These are phyloP conservation scores for Pseudomyrmex flavicornis DNA, from an alignment of 1,140 invertebrate species.

Conservation along the genomic window DNA sequence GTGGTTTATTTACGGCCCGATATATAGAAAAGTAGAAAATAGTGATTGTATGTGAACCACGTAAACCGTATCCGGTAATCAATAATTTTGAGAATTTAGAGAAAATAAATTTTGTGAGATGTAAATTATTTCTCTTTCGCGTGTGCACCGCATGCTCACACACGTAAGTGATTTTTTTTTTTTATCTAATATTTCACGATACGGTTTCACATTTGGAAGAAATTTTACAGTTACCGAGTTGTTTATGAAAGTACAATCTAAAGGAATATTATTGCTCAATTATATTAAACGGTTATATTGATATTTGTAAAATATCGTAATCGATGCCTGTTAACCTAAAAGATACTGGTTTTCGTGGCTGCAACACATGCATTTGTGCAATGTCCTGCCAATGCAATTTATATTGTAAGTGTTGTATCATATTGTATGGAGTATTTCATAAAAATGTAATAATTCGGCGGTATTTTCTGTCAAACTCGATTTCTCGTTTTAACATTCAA, in stretches of 20 bases:
- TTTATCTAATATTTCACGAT: neutral
- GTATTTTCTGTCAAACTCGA: constrained; percentile 27
- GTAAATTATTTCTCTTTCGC: neutral
- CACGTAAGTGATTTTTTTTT: neutral
- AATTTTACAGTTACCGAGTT: neutral
- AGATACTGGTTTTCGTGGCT: constrained; percentile 66
- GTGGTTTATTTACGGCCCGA: constrained; percentile 14
- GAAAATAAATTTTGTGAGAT: neutral
- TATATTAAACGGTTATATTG: constrained; percentile 20
- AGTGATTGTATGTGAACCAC: constrained; percentile 57
- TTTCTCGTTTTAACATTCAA: neutral
- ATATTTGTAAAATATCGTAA: constrained; percentile 5
- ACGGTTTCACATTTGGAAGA: neutral
- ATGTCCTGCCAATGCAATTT: constrained; percentile 82
- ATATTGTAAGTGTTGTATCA: constrained; percentile 65
- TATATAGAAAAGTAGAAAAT: constrained; percentile 36
- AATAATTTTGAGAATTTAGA: neutral
- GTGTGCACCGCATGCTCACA: neutral
- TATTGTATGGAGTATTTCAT: constrained; percentile 6
- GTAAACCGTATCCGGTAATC: constrained; percentile 33
- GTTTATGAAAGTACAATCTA: neutral
- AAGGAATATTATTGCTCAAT: neutral
- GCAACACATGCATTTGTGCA: constrained; percentile 72
- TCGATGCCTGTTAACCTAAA: neutral
- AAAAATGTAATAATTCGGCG: constrained; percentile 6